phyloP scores from a whole-genome alignment of 2,113 vertebrate genomes.

The Clarias macrocephalus region DNA sequence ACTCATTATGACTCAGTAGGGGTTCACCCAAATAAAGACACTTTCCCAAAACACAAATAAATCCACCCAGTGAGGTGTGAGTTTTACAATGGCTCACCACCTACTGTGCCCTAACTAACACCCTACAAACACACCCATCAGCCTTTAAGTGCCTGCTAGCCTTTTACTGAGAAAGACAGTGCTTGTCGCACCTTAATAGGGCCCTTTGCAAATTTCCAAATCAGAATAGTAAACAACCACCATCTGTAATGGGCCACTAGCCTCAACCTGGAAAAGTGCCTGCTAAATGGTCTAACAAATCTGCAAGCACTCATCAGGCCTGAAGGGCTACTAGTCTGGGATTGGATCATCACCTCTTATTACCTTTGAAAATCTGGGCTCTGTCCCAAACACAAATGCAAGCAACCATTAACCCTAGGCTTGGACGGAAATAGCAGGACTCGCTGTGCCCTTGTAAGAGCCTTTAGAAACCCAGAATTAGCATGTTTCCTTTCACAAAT shows the following conservation, averaged over 20 bases:
- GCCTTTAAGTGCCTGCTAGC: not conserved
- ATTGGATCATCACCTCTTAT: constrained; percentile 16
- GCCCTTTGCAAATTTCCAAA: not conserved
- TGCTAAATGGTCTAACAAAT: constrained; percentile 2
- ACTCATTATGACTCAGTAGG: not conserved
- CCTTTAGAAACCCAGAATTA: not conserved
- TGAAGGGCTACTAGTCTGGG: not conserved
- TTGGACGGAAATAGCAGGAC: constrained; percentile 8
- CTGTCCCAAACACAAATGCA: constrained; percentile 28
- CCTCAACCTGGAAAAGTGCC: not conserved
- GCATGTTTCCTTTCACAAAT: not conserved
- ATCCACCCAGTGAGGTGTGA: not conserved
- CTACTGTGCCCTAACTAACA: not conserved
- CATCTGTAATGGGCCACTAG: not conserved
- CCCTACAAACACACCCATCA: not conserved
- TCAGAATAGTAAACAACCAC: not conserved
- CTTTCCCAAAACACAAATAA: not conserved
- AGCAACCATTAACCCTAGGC: constrained; percentile 16
- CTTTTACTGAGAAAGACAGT: not conserved
- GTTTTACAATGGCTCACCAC: not conserved
- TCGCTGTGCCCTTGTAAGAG: not conserved
- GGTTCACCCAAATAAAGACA: not conserved
- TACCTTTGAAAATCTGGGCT: constrained; percentile 12
- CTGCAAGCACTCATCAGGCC: not conserved
- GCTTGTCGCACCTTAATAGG: not conserved